These are phyloP conservation scores for Drosophila fungiperda DNA, from an alignment of 2,888 invertebrate species.

Conservation along the genomic window DNA sequence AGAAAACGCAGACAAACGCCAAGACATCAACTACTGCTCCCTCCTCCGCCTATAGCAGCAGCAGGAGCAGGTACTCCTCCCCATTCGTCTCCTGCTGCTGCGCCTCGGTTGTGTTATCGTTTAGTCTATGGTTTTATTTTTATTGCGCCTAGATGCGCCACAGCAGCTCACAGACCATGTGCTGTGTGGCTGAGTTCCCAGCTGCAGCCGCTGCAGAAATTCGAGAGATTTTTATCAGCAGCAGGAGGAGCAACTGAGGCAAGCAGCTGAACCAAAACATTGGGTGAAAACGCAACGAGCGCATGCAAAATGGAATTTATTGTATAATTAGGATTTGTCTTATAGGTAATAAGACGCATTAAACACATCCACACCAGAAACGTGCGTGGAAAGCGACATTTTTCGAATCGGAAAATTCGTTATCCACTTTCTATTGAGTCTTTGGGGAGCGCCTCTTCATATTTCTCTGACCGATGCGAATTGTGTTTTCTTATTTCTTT, in stretches of 20 bases:
- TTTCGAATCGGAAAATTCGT: constrained; percentile 30
- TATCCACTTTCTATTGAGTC: constrained; percentile 36
- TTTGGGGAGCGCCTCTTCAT: constrained; percentile 53
- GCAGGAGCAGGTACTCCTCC: constrained; percentile 16
- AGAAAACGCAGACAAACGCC: constrained; percentile 75
- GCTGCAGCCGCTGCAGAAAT: constrained; percentile 55
- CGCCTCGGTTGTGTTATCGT: constrained; percentile 67
- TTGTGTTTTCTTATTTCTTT: not conserved
- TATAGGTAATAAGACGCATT: constrained; percentile 81
- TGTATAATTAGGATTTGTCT: constrained; percentile 84
- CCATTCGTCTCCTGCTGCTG: constrained; percentile 13
- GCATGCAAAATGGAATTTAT: constrained; percentile 83
- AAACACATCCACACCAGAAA: constrained; percentile 59
- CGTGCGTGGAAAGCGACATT: constrained; percentile 58
- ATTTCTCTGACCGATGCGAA: constrained; percentile 35
- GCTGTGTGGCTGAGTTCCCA: constrained; percentile 32
- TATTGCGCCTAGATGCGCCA: constrained; percentile 69
- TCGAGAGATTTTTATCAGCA: constrained; percentile 74
- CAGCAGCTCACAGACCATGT: constrained; percentile 43
- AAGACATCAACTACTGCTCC: constrained; percentile 55
- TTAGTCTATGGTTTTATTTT: constrained; percentile 80
- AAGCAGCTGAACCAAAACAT: constrained; percentile 62
- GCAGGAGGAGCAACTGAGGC: constrained; percentile 43
- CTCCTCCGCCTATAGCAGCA: constrained; percentile 10
- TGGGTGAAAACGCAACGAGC: constrained; percentile 72